Percentiles rank a stretch among this genome's conserved stretches.
Evolutionary conservation across 2,888 invertebrate species (phyloP).

Genomic region (Leucophenga maculata): DNA sequence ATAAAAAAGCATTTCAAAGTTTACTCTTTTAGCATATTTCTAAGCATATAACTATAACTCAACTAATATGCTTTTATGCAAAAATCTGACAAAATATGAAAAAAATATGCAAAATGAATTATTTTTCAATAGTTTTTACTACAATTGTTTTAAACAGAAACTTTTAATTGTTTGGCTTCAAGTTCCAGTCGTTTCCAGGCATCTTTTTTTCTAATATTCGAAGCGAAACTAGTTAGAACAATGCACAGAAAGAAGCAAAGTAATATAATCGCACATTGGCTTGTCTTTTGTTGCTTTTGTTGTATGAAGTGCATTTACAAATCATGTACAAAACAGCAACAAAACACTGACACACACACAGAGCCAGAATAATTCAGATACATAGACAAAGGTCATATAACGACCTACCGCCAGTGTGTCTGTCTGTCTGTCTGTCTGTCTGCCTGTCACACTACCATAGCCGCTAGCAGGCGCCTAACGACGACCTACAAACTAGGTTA

Average conservation of each 20-base stretch:
- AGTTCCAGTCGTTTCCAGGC: background rate
- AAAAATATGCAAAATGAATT: no score
- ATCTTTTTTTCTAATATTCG: no score
- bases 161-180: background rate
- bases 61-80: no score
- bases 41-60: no score
- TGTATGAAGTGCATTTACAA: background rate
- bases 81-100: no score
- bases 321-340: slow-evolving; percentile 11
- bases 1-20: no score
- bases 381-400: slow-evolving; percentile 58
- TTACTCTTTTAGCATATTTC: no score
- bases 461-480: background rate
- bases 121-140: no score
- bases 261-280: slow-evolving; percentile 17
- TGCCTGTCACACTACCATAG: no score
- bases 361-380: background rate
- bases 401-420: slow-evolving; percentile 45
- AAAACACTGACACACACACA: background rate
- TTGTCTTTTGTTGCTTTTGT: background rate
- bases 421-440: slow-evolving; percentile 32
- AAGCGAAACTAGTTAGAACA: no score
- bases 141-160: background rate
- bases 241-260: slow-evolving; percentile 2
- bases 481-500: slow-evolving; percentile 54